A percentile compares a stretch with the other conserved stretches of the same genome.
These are phyloP conservation scores for Melinaea menophilus DNA, from an alignment of 2,888 invertebrate species.

Conservation along the genomic window DNA sequence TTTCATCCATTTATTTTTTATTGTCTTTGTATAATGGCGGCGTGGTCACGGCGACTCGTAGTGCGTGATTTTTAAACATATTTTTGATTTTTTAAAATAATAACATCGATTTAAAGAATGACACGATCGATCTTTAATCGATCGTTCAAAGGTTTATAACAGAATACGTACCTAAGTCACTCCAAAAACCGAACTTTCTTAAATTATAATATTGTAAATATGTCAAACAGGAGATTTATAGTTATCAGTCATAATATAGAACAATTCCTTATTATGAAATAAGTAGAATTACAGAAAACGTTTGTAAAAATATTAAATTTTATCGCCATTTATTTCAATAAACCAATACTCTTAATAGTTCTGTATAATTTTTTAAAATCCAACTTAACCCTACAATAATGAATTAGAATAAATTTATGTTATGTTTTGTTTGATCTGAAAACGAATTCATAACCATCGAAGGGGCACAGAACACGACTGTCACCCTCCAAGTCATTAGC, in stretches of 20 bases:
- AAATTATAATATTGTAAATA: too few species aligned
- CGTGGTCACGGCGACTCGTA: constrained; percentile 47
- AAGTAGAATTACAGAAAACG: too few species aligned
- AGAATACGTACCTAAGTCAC: too few species aligned
- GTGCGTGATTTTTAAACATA: constrained; percentile 42
- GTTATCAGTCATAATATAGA: too few species aligned
- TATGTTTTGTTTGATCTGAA: constrained; percentile 28
- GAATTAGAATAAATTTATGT: constrained; percentile 33
- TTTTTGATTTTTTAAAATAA: not conserved
- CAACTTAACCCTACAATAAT: constrained; percentile 23
- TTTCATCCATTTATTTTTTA: constrained; percentile 54
- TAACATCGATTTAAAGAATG: too few species aligned
- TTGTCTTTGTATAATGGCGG: constrained; percentile 45
- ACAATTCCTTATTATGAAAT: too few species aligned
- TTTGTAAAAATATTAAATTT: too few species aligned
- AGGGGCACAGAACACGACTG: constrained; percentile 43
- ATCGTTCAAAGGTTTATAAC: too few species aligned
- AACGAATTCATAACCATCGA: constrained; percentile 33
- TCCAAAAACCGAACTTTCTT: too few species aligned
- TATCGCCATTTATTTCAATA: not conserved
- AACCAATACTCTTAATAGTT: not conserved
- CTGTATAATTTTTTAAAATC: not conserved
- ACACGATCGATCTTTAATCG: too few species aligned
- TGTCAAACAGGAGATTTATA: too few species aligned
- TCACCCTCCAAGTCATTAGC: constrained; percentile 46